These are phyloP conservation scores for Danaus melanippus DNA, from an alignment of 1,140 invertebrate species.

Conservation along the genomic window DNA sequence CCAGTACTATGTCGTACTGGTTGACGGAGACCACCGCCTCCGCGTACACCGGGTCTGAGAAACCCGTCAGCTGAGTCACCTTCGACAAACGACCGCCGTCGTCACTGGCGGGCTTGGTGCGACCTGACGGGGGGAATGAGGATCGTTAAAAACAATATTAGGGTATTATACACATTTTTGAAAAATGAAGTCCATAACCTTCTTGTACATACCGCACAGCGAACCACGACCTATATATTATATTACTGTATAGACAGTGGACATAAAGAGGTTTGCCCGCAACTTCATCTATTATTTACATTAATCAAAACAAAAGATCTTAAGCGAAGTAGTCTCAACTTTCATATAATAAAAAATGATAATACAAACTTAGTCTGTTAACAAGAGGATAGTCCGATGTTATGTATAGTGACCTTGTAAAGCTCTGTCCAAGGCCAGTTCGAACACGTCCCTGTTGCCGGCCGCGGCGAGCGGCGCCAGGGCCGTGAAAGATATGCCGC, in stretches of 20 bases:
- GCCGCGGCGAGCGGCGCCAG: conserved; percentile 73
- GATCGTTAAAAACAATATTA: background rate
- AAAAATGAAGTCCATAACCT: no score
- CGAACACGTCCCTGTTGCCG: conserved; percentile 90
- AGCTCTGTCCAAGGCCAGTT: conserved; percentile 94
- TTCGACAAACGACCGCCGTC: conserved; percentile 77
- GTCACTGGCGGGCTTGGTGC: conserved; percentile 37
- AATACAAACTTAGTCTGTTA: no score
- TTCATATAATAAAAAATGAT: no score
- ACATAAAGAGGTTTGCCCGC: no score
- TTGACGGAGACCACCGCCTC: conserved; percentile 99
- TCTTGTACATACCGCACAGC: no score
- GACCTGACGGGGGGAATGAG: conserved; percentile 28
- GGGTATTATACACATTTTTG: no score
- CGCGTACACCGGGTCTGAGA: conserved; percentile 99
- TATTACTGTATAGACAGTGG: no score
- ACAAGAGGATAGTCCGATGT: no score
- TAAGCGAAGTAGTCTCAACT: no score
- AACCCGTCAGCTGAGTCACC: conserved; percentile 99
- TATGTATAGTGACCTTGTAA: conserved; percentile 32
- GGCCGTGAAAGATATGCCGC: conserved; percentile 80
- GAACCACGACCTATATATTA: no score
- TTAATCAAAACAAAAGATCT: no score
- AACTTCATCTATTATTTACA: no score
- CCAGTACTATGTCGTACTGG: conserved; percentile 98